A percentile compares a stretch with the other conserved stretches of the same genome.
phyloP scores from a whole-genome alignment of 2,888 invertebrate species.

The Cephalotes varians region DNA sequence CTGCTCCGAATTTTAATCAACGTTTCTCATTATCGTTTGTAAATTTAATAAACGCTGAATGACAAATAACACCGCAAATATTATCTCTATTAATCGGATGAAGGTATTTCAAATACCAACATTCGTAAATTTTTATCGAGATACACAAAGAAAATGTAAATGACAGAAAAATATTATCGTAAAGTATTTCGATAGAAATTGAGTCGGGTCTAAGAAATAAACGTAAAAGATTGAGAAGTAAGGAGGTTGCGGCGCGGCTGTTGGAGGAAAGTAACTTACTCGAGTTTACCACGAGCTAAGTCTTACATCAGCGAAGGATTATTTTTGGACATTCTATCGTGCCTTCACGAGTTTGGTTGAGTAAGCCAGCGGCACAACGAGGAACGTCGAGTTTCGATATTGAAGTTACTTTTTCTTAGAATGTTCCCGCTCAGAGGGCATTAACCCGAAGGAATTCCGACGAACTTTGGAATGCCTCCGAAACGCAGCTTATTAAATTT shows the following conservation, averaged over 20 bases:
- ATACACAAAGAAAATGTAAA: neutral
- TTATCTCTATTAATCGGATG: neutral
- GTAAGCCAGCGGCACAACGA: slow-evolving; percentile 12
- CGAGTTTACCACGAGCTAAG: slow-evolving; percentile 35
- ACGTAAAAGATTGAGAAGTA: neutral
- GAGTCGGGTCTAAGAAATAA: neutral
- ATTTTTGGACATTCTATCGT: slow-evolving; percentile 49
- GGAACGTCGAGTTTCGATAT: slow-evolving; percentile 59
- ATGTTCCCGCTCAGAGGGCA: slow-evolving; percentile 51
- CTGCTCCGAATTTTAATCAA: neutral
- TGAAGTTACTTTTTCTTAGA: slow-evolving; percentile 68
- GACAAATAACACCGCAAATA: neutral
- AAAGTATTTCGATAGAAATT: neutral
- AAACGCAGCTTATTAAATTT: slow-evolving; percentile 70
- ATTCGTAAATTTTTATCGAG: slow-evolving; percentile 3
- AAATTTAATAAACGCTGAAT: neutral
- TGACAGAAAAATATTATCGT: neutral
- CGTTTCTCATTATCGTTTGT: neutral
- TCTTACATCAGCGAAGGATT: slow-evolving; percentile 19
- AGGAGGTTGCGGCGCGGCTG: neutral
- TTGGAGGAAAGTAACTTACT: slow-evolving; percentile 32
- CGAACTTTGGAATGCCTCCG: slow-evolving; percentile 59
- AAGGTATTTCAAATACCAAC: neutral
- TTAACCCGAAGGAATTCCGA: slow-evolving; percentile 62
- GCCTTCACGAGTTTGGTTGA: slow-evolving; percentile 15